Base-by-base conservation (phyloP, 2,888 invertebrate genomes). In the Diarsia brunnea region DNA sequence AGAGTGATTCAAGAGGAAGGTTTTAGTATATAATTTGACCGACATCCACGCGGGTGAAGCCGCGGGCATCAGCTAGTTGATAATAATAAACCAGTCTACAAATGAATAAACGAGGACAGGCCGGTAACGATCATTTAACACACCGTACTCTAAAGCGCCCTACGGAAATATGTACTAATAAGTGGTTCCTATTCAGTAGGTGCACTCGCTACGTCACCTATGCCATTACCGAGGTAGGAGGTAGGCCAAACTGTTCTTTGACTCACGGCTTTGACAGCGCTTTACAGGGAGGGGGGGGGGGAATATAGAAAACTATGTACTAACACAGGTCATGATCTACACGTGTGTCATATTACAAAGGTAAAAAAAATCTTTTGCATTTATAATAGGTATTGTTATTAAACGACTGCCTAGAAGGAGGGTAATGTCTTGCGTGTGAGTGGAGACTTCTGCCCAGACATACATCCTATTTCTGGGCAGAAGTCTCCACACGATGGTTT, bases 131-230 rank as follows among this genome's bases (percentile, higher is more conserved):
- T 53, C 5, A 49, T 51, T 31, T 16, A 27, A 47, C 38, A 38
- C 49, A 21, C 5, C 21, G 21, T 45, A 8, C 16, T 24, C 14
- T 47, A 24, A 19, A 38, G 8, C 12, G 21, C 73, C 73, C 73
- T 73, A 73, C 73, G 73, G 73, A 73, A 73, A 49, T 58, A 38
- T 4, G 31, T 31, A n/a, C 21, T 38, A 58, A 73, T 73, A 73
- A 27, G 5, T 58, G 73, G 47, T 47, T 27, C 55, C 24, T 58
- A 58, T 47, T 27, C 38, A 16, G 16, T 58, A 38, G 58, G 16
- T 38, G 38, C n/a, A 49, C 24, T 58, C 73, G n/a, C 19, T 70
- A 63, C 69, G 69, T 31, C n/a, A 43, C 43, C 1, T 12, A 55
- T 38, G 24, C n/a, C 12, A 31, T 65, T n/a, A 45, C 31, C 24